Evolutionary conservation across 2,888 invertebrate genomes (phyloP).

Genomic region (Parnassius orleans): DNA sequence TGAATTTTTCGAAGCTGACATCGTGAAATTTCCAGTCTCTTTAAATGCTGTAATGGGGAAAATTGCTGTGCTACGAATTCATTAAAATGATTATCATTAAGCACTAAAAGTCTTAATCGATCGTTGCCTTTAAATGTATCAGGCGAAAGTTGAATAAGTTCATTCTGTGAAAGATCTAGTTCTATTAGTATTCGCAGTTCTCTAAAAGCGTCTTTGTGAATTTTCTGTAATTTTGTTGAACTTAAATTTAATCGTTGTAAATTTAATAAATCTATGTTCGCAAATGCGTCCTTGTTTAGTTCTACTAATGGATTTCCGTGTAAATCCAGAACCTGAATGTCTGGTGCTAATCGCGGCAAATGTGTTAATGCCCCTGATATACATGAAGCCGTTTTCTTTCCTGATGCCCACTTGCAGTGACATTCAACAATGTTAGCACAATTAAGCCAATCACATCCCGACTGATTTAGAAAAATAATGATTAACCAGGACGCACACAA

Average conservation of each 20-base stretch:
- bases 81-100: constrained; percentile 91
- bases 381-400: constrained; percentile 94
- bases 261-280: constrained; percentile 88
- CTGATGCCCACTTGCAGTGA: constrained; percentile 95
- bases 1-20: constrained; percentile 88
- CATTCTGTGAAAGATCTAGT: constrained; percentile 91
- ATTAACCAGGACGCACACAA: constrained; percentile 54
- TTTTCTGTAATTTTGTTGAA: constrained; percentile 85
- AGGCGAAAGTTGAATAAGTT: constrained; percentile 86
- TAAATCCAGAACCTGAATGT: constrained; percentile 87
- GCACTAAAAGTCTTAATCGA: constrained; percentile 86
- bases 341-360: constrained; percentile 82
- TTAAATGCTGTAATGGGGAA: constrained; percentile 88
- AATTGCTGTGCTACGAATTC: constrained; percentile 88
- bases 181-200: constrained; percentile 92
- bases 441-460: constrained; percentile 88
- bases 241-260: constrained; percentile 91
- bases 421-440: constrained; percentile 87
- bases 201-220: constrained; percentile 90
- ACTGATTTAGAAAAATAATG: constrained; percentile 49
- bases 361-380: constrained; percentile 86
- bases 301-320: constrained; percentile 88
- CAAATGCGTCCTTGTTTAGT: constrained; percentile 88
- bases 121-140: constrained; percentile 92
- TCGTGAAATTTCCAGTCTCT: constrained; percentile 89